These are phyloP conservation scores for Pteromalus puparum DNA, from an alignment of 1,140 invertebrate genomes.

Conservation along the genomic window DNA sequence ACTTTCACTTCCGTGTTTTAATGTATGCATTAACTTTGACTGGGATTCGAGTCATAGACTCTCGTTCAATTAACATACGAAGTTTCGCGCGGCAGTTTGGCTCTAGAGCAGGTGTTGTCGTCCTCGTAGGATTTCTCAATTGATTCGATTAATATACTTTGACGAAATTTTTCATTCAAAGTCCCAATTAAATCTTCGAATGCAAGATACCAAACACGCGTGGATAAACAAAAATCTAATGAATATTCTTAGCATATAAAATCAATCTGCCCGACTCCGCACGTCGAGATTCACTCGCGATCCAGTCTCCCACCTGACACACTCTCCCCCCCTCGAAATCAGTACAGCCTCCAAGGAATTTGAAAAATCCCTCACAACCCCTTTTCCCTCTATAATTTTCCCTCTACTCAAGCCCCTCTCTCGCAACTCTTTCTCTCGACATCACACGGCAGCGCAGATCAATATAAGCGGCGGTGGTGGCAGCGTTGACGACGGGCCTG, in stretches of 20 bases:
- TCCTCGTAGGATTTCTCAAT: not conserved
- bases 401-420: not conserved
- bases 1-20: no score
- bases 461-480: not conserved
- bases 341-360: not conserved
- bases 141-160: no score
- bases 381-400: not conserved
- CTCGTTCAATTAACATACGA: not conserved
- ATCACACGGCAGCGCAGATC: not conserved
- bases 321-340: no score
- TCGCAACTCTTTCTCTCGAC: not conserved
- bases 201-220: no score
- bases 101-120: no score
- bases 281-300: no score
- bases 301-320: no score
- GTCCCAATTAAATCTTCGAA: no score
- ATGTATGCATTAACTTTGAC: not conserved
- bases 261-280: no score
- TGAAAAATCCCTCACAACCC: not conserved
- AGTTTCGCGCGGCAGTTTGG: not conserved
- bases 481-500: conserved; percentile 47
- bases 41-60: not conserved
- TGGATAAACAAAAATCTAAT: no score
- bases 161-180: no score
- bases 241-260: no score